Conservation (phyloP, 2,888 invertebrate species). For the Acanthoscelides obtectus region DNA sequence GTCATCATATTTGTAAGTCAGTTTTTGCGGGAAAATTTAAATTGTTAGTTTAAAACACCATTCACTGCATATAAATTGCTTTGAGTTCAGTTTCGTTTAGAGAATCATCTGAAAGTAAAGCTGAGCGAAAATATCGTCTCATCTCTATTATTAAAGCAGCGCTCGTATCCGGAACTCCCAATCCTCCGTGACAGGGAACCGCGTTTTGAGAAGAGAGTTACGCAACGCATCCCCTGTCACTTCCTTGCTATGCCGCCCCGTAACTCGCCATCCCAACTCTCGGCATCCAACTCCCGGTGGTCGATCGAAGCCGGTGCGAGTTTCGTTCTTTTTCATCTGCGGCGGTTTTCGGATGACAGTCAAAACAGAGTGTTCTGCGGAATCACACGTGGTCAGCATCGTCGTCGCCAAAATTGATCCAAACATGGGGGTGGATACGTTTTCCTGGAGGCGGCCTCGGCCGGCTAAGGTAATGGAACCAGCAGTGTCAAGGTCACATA, state of each 20-base stretch:
- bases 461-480: neutral
- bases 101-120: too few species aligned
- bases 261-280: too few species aligned
- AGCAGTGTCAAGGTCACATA: neutral
- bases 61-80: too few species aligned
- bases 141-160: neutral
- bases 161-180: neutral
- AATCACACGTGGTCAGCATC: neutral
- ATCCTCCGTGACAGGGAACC: neutral
- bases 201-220: neutral
- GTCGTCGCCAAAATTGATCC: neutral
- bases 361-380: neutral
- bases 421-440: neutral
- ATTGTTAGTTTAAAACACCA: too few species aligned
- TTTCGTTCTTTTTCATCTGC: neutral
- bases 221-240: neutral
- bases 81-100: too few species aligned
- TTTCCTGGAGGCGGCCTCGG: neutral
- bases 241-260: neutral
- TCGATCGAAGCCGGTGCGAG: neutral
- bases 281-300: neutral
- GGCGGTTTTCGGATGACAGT: neutral
- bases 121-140: too few species aligned
- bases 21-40: too few species aligned
- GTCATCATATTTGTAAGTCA: too few species aligned